Evolutionary conservation across 2,888 invertebrate species (phyloP).

Genomic region (Caenorhabditis doughertyi): DNA sequence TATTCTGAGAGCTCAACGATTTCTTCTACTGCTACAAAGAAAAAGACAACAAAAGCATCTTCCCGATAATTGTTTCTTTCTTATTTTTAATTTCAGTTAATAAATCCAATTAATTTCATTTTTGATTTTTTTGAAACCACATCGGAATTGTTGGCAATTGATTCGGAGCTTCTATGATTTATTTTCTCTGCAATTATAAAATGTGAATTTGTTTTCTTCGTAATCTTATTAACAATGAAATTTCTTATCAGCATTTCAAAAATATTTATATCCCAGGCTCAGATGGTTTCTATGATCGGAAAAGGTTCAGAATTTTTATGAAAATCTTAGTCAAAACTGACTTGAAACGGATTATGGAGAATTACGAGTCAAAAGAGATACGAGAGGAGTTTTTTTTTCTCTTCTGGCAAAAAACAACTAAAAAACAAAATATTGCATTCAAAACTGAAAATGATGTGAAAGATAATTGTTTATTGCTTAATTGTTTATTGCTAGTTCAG

Average conservation of each 20-base stretch:
- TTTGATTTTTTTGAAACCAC: background rate
- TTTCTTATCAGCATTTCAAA: background rate
- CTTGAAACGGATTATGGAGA: background rate
- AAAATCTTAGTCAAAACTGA: too few relatives aligned
- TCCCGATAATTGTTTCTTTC: constrained; percentile 21
- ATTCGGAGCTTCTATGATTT: too few relatives aligned
- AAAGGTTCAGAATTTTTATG: background rate
- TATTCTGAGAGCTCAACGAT: constrained; percentile 23
- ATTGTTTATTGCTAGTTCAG: too few relatives aligned
- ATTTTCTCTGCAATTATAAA: too few relatives aligned
- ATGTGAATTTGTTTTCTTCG: too few relatives aligned
- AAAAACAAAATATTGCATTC: too few relatives aligned
- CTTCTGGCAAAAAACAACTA: background rate
- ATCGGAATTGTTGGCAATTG: too few relatives aligned
- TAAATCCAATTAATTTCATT: background rate
- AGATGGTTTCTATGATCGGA: background rate
- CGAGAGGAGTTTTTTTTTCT: background rate
- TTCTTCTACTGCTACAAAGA: constrained; percentile 22
- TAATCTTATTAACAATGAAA: background rate
- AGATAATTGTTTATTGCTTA: too few relatives aligned
- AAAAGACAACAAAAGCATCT: constrained; percentile 24
- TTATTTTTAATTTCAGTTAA: background rate
- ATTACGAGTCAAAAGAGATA: background rate
- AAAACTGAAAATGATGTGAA: too few relatives aligned
- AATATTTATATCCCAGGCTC: background rate